A percentile compares a stretch with the other conserved stretches of the same genome.
Conservation (phyloP, 2,888 invertebrate genomes). For the Chymomyza amoena region DNA sequence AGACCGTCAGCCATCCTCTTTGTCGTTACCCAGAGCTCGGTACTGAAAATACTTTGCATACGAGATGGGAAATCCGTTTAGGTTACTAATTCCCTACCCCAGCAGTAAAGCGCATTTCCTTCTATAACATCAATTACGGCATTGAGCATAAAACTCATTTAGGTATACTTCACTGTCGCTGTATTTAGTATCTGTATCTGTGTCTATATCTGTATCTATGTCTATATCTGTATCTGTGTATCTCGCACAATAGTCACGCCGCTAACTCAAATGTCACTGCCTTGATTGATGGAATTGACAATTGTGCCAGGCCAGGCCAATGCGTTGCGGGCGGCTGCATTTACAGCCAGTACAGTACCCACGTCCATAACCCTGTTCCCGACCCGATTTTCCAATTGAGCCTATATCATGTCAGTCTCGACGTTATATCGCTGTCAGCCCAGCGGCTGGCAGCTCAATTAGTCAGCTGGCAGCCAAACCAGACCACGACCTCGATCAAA, state of each 20-base stretch:
- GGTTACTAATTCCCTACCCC: slow-evolving; percentile 54
- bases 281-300: slow-evolving; percentile 68
- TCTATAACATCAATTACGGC: slow-evolving; percentile 57
- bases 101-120: slow-evolving; percentile 5
- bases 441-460: slow-evolving; percentile 53
- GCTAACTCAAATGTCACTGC: slow-evolving; percentile 60
- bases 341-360: background rate
- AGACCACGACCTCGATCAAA: background rate
- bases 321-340: slow-evolving; percentile 13
- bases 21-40: slow-evolving; percentile 11
- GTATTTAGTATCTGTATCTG: background rate
- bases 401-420: slow-evolving; percentile 48
- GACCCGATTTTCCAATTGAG: background rate
- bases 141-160: slow-evolving; percentile 37
- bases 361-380: background rate
- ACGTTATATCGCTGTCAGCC: slow-evolving; percentile 56
- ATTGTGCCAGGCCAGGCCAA: slow-evolving; percentile 47
- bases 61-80: slow-evolving; percentile 59
- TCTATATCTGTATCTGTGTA: background rate
- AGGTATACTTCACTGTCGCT: slow-evolving; percentile 5
- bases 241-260: slow-evolving; percentile 18
- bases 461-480: slow-evolving; percentile 10
- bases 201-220: background rate
- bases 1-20: slow-evolving; percentile 6
- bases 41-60: slow-evolving; percentile 65